Evolutionary conservation across 2,888 invertebrate species (phyloP), one percentile per base, ranked within the genome.

Genomic region (Embidobia sp.): DNA sequence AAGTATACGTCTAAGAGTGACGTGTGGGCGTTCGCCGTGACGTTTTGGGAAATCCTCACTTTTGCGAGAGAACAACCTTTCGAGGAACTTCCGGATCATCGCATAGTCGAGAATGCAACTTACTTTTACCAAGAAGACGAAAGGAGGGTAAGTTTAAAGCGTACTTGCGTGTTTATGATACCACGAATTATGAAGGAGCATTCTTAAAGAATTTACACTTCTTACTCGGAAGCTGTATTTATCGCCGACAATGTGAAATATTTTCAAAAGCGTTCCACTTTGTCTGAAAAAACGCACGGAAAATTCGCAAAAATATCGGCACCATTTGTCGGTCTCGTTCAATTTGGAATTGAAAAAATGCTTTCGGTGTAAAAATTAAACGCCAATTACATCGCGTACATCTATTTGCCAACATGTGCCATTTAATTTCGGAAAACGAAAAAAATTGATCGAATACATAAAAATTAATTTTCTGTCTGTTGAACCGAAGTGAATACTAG

Each of bases 1-100:
- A 95, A 95, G 90, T 96, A 94, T 89, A 93, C 95, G 27, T 93
- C 94, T 49, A 95, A 95, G 89, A 95, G 95, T 81, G 96, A 96
- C 90, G 96, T 96, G 40, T 97, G 96, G 96, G 93, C 96, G 57
- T 96, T 96, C 87, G 96, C 95, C 40, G 95, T 96, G 66, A 94
- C 96, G 49, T 91, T 96, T 78, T 97, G 96, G 96, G 96, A 97
- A 90, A 94, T 97, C 80, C 91, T 97, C 86, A 95, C 95, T 31
- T 94, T 94, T 89, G 95, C 96, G 44, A 91, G 95, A 55, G 94
- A 95, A 85, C 95, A 95, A 87, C 97, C 97, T 4, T 96, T 94
- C 89, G 94, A 94, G 84, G 93, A 94, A 82, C 90, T 95, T 86
- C 92, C 92, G 76, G 96, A 97, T 90, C 94, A 95, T 85, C 94